Conservation (phyloP, 2,888 invertebrate species). For the Cactoblastis cactorum region DNA sequence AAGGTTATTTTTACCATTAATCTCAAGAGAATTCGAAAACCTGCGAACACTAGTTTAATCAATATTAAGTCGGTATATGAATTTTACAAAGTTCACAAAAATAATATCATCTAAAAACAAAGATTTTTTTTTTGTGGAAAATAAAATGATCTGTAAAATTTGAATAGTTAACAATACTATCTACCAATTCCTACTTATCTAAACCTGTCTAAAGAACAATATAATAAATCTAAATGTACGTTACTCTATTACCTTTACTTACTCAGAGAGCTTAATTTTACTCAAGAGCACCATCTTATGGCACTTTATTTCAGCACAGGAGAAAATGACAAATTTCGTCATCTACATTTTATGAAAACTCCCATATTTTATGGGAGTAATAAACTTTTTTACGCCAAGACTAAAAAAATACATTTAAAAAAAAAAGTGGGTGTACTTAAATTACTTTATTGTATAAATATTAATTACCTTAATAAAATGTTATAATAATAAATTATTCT, state of each 20-base stretch:
- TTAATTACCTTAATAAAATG: conserved; percentile 9
- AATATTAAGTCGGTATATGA: too few relatives aligned
- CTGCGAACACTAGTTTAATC: too few relatives aligned
- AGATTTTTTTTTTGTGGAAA: too few relatives aligned
- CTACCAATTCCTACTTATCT: too few relatives aligned
- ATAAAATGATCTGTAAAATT: too few relatives aligned
- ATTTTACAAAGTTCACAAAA: too few relatives aligned
- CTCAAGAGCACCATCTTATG: not conserved
- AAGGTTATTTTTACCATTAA: too few relatives aligned
- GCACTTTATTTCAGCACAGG: not conserved
- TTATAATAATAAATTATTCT: not conserved
- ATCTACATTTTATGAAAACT: conserved; percentile 10
- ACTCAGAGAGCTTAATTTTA: not conserved
- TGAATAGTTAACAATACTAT: too few relatives aligned
- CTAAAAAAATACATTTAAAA: not conserved
- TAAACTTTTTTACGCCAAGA: not conserved
- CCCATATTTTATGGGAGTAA: not conserved
- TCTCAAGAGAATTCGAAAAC: too few relatives aligned
- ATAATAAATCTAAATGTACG: too few relatives aligned
- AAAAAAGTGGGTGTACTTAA: not conserved
- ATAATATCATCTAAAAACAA: too few relatives aligned
- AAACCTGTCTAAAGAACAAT: too few relatives aligned
- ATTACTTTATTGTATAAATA: conserved; percentile 11
- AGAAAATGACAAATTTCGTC: conserved; percentile 6
- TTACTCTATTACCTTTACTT: not conserved